Conservation (phyloP, 2,797 vertebrate genomes). For the Microhierax caerulescens region DNA sequence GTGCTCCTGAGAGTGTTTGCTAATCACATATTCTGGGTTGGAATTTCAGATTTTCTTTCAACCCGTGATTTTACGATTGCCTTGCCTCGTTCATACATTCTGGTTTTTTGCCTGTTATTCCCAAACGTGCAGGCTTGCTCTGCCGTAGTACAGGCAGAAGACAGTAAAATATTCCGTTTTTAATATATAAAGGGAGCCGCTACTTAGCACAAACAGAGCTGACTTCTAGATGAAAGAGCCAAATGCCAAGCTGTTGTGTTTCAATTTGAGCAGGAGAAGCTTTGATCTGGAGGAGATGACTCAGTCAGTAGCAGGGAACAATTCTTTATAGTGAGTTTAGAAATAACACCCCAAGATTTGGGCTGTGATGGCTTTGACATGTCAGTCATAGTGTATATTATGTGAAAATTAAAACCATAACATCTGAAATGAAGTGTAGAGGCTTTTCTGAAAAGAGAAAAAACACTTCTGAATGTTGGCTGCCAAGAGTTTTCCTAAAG, state of each 20-base stretch:
- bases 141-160: neutral
- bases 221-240: constrained; percentile 55
- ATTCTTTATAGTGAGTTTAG: constrained; percentile 41
- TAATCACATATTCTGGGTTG: neutral
- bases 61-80: rapidly evolving
- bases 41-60: neutral
- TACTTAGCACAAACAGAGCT: constrained; percentile 10
- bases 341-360: neutral
- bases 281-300: constrained; percentile 56
- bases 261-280: constrained; percentile 28
- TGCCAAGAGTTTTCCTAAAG: constrained; percentile 16
- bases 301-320: constrained; percentile 41
- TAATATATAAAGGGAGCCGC: constrained; percentile 11
- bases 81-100: neutral
- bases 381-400: neutral
- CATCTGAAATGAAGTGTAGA: constrained; percentile 29
- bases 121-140: neutral
- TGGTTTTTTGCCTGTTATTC: neutral
- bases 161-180: neutral
- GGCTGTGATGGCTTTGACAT: constrained; percentile 7
- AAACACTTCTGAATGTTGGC: neutral
- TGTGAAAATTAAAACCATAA: constrained; percentile 45
- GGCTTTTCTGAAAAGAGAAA: neutral
- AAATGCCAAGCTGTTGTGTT: constrained; percentile 52
- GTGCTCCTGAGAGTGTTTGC: neutral